Base-by-base conservation (phyloP, 1,140 invertebrate species). In the Panagrolaimus sp. region DNA sequence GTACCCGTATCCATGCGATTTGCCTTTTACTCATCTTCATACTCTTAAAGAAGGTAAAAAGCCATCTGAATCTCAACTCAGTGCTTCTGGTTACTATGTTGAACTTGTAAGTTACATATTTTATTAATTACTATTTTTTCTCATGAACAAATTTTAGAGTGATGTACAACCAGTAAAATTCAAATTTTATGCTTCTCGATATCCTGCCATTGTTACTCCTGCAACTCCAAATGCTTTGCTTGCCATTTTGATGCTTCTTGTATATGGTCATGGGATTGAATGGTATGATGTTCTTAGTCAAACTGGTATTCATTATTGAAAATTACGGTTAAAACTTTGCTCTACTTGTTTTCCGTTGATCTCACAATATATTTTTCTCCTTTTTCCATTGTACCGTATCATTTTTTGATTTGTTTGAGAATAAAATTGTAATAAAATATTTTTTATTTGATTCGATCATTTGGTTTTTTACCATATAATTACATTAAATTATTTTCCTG, bases 1-100 rank as follows among this genome's bases (percentile, higher is more conserved):
- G 6, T 46, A 70, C 10, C 17, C 68, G 10, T n/a, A 46, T 28
- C 17, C 21, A 26, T 26, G 67, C 1, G 45, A 65, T 15, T 15
- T n/a, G 7, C 68, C 68, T 1, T 70, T 70, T 43, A 14, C 65
- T 28, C 43, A 66, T 14, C n/a, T 70, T 17, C 67, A 67, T 55
- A 45, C 46, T 8, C 26, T 68, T 9, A 46, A 70, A 55, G 43
- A 65, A 43, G 10, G 6, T 24, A 43, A 14, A 17, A 21, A 68
- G 43, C 43, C 63, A 14, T 44, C 62, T 21, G 21, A 43, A 26
- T n/a, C 24, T 48, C 68, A 70, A 44, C 12, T 38, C 10, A 17
- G 26, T 17, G n/a, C 62, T 15, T n/a, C 26, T 26, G 32, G 65
- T n/a, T 70, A 68, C 28, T 70, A 69, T 55, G 67, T 70, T 32